Percentiles rank a stretch among this genome's conserved stretches.
Conservation (phyloP, 2,113 vertebrate genomes). For the Channa argus region DNA sequence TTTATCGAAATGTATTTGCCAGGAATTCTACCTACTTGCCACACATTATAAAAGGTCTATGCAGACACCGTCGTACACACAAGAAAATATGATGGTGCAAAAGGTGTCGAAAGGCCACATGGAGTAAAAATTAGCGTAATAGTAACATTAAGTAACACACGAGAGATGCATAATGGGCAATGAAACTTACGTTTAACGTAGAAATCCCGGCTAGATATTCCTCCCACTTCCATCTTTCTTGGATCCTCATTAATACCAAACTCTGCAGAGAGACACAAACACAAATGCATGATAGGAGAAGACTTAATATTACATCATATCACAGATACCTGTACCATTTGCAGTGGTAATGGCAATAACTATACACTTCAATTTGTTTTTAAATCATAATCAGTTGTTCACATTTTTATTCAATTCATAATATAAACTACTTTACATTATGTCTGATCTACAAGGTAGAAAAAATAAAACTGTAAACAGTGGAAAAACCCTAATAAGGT, state of each 20-base stretch:
- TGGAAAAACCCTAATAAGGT: too few relatives aligned
- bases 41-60: neutral
- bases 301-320: neutral
- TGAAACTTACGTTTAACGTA: constrained; percentile 95
- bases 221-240: constrained; percentile 91
- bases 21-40: neutral
- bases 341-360: neutral
- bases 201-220: constrained; percentile 91
- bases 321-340: neutral
- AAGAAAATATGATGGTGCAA: neutral
- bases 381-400: too few relatives aligned
- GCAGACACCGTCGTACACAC: neutral
- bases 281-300: too few relatives aligned
- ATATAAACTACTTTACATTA: neutral
- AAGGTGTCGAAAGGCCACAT: neutral
- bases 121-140: neutral
- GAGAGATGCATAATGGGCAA: neutral
- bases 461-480: too few relatives aligned
- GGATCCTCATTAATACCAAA: constrained; percentile 94
- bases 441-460: neutral
- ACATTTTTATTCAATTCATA: neutral
- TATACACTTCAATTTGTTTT: neutral
- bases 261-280: constrained; percentile 82
- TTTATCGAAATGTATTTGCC: neutral
- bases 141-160: neutral